These are phyloP conservation scores for Acronicta aceris DNA, from an alignment of 2,888 invertebrate genomes.

Conservation along the genomic window DNA sequence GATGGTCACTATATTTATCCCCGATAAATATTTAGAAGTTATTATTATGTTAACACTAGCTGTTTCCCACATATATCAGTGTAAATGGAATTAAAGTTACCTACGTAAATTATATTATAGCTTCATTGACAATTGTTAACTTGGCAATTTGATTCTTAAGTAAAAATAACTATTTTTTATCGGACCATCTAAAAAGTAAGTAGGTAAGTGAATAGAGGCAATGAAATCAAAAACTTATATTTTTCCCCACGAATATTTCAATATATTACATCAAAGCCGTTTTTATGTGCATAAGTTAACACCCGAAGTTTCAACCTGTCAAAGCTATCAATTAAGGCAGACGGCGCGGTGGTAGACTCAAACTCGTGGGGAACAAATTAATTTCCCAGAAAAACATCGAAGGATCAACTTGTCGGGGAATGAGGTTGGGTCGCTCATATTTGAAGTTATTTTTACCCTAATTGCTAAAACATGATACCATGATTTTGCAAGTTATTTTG, in stretches of 20 bases:
- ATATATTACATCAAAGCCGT: constrained; percentile 6
- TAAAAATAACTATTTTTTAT: too few species aligned
- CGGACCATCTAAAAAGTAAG: too few species aligned
- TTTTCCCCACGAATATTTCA: neutral
- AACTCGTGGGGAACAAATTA: constrained; percentile 36
- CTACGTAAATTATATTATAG: too few species aligned
- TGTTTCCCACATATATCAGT: too few species aligned
- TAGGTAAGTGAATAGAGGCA: too few species aligned
- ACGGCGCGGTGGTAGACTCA: neutral
- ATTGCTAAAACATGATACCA: constrained; percentile 20
- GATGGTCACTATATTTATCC: too few species aligned
- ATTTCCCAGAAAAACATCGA: constrained; percentile 32
- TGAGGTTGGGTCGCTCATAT: constrained; percentile 13
- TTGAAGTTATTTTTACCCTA: constrained; percentile 21
- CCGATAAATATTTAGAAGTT: too few species aligned
- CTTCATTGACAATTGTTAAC: too few species aligned
- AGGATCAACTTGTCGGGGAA: constrained; percentile 28
- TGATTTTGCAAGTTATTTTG: constrained; percentile 11
- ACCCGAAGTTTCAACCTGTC: constrained; percentile 7
- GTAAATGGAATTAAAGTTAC: too few species aligned
- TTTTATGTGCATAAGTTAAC: neutral
- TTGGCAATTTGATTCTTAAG: too few species aligned
- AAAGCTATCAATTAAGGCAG: constrained; percentile 16
- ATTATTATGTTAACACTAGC: too few species aligned
- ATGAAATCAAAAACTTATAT: too few species aligned